Percentiles rank a stretch among this genome's conserved stretches.
Evolutionary conservation across 35 echinoderm and acorn worm species (phyloP).

Genomic region (Anneissia japonica): DNA sequence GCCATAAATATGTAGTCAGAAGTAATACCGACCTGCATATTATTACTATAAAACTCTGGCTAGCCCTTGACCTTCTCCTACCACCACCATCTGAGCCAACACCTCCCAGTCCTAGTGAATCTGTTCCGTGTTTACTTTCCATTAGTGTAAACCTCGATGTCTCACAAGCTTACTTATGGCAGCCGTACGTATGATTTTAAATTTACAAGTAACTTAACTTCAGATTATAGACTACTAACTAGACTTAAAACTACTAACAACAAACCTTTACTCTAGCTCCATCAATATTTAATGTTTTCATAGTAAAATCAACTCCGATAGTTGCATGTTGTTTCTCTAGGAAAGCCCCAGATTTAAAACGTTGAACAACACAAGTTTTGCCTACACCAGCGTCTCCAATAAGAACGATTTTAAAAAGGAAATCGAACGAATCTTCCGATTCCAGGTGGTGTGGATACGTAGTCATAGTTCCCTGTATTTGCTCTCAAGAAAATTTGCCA

Average conservation of each 20-base stretch:
- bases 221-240: background rate
- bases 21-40: no score
- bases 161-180: no score
- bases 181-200: no score
- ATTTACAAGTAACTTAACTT: no score
- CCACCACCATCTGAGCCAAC: no score
- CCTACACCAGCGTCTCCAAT: constrained; percentile 98
- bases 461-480: background rate
- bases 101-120: no score
- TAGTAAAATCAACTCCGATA: constrained; percentile 99
- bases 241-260: background rate
- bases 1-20: no score
- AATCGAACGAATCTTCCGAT: constrained; percentile 96
- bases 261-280: constrained; percentile 90
- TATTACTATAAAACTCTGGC: no score
- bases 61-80: no score
- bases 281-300: constrained; percentile 96
- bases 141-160: no score
- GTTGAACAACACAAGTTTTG: constrained; percentile 98
- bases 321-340: constrained; percentile 96
- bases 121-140: no score
- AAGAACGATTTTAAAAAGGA: constrained; percentile 96
- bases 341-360: constrained; percentile 97
- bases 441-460: constrained; percentile 12
- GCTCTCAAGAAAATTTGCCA: background rate